phyloP scores from a whole-genome alignment of 2,797 vertebrate species.

The Urophycis tenuis region DNA sequence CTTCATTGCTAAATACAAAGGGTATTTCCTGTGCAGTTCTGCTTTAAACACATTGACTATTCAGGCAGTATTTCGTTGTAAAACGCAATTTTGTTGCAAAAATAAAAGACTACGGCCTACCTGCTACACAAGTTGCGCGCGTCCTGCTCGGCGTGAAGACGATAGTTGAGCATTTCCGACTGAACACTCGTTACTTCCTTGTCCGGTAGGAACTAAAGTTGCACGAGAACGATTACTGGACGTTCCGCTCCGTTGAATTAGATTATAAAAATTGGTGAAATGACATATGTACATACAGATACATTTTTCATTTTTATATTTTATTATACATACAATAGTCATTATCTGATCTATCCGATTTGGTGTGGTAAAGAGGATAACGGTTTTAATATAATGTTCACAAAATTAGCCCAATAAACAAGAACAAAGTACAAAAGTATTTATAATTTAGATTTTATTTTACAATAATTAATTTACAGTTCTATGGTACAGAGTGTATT shows the following conservation, averaged over 20 bases:
- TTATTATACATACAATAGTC: neutral
- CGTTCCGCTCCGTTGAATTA: neutral
- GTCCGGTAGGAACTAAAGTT: neutral
- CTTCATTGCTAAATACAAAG: neutral
- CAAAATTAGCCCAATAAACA: conserved; percentile 10
- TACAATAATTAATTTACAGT: conserved; percentile 19
- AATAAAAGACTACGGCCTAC: conserved; percentile 52
- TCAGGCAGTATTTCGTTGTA: accelerated
- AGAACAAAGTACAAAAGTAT: conserved; percentile 1
- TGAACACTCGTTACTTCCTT: conserved; percentile 35
- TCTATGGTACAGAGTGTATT: conserved; percentile 16
- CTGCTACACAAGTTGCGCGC: conserved; percentile 58
- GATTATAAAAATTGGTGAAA: neutral
- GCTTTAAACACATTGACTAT: accelerated
- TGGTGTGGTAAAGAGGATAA: neutral
- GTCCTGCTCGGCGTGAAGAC: conserved; percentile 24
- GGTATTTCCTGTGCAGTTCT: neutral
- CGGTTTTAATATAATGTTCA: neutral
- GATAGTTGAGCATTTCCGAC: conserved; percentile 18
- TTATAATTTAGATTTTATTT: conserved; percentile 44
- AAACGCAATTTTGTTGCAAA: conserved; percentile 22
- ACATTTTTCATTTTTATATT: neutral
- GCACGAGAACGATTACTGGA: neutral
- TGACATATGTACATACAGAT: too few relatives aligned
- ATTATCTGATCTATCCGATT: neutral